Evolutionary conservation across 2,113 vertebrate species (phyloP).

Genomic region (Conger conger): DNA sequence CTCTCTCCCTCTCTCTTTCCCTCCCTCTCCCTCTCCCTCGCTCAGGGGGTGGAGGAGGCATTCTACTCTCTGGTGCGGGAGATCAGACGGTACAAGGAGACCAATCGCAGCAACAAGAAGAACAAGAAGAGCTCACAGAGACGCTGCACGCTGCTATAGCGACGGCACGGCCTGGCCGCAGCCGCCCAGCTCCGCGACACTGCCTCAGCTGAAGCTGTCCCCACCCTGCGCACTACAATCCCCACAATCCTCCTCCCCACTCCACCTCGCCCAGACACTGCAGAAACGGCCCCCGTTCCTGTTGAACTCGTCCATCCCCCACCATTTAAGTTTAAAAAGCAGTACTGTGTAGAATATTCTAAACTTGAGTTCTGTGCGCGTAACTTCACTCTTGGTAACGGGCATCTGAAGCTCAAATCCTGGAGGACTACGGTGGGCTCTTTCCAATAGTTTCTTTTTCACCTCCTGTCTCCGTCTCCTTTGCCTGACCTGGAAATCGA

Average conservation of each 20-base stretch:
- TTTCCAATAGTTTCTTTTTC: too few relatives aligned
- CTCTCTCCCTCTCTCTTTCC: not conserved
- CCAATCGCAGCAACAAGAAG: constrained; percentile 81
- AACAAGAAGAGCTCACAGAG: constrained; percentile 79
- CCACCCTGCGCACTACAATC: not conserved
- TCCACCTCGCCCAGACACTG: not conserved
- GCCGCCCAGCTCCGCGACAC: not conserved
- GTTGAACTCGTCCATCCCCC: not conserved
- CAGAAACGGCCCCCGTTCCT: not conserved
- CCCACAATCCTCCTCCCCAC: not conserved
- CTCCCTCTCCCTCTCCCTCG: not conserved
- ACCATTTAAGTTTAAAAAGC: not conserved
- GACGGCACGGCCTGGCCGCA: not conserved
- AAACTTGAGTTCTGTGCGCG: not conserved
- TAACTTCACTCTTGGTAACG: not conserved
- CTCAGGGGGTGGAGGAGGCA: constrained; percentile 81
- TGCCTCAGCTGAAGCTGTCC: not conserved
- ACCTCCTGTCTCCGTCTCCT: too few relatives aligned
- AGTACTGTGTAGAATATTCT: not conserved
- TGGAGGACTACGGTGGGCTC: too few relatives aligned
- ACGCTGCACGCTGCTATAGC: constrained; percentile 78
- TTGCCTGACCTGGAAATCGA: too few relatives aligned
- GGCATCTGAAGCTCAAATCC: too few relatives aligned
- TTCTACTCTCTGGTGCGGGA: constrained; percentile 85
- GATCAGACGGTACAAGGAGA: constrained; percentile 81